These are phyloP conservation scores for Wiebesia pumilae DNA, from an alignment of 1,140 invertebrate genomes.

Conservation along the genomic window DNA sequence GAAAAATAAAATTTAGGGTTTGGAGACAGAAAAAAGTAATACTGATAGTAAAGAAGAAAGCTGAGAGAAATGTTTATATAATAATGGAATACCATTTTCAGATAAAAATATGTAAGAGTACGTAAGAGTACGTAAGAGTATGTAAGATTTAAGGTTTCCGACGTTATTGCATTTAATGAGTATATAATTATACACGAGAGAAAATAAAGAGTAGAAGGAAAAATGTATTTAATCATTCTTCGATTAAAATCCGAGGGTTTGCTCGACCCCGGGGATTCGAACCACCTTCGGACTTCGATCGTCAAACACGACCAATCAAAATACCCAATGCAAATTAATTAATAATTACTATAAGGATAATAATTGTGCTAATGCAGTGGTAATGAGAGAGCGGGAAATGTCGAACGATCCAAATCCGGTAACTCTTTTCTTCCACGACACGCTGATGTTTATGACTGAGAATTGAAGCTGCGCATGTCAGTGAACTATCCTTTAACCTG, in stretches of 20 bases:
- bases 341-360: constrained; percentile 20
- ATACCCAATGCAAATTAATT: constrained; percentile 13
- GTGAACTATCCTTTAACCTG: not conserved
- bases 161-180: constrained; percentile 62
- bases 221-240: constrained; percentile 30
- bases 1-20: not conserved
- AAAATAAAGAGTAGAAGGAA: not conserved
- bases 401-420: not conserved
- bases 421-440: not conserved
- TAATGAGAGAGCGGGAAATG: not conserved
- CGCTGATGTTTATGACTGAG: not conserved
- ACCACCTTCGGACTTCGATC: constrained; percentile 45
- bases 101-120: constrained; percentile 56
- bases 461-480: not conserved
- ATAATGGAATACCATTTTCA: constrained; percentile 58
- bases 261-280: constrained; percentile 35
- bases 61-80: not conserved
- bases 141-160: constrained; percentile 59
- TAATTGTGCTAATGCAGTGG: constrained; percentile 21
- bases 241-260: constrained; percentile 49
- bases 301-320: constrained; percentile 45
- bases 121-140: too few species aligned
- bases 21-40: not conserved
- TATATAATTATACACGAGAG: constrained; percentile 41
- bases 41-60: not conserved